Evolutionary conservation across 2,888 invertebrate genomes (phyloP), one percentile per base, ranked within the genome.

Genomic region (Allacma fusca): DNA sequence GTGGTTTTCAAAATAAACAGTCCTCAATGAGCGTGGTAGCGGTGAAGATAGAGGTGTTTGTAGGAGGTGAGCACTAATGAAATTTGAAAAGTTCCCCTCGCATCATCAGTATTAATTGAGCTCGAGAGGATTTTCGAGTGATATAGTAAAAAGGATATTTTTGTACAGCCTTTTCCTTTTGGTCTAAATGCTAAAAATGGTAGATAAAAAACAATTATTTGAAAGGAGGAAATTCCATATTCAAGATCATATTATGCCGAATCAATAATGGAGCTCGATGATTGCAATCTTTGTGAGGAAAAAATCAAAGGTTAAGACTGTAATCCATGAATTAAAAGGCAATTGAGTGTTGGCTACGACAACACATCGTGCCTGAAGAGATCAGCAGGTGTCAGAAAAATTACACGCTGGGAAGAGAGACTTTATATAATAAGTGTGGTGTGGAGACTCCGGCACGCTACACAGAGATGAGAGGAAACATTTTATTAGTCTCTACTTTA

Each of bases 351-450:
- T n/a, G 2, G n/a, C 2, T 62, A n/a, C n/a, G 62, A 62, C 62
- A 24, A 26, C 24, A 62, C 26, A 50, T 43, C 43, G 40, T 24
- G 24, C 59, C 34, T 59, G 73, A 62, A 34, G 19, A 73, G 62
- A 73, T 57, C 73, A 73, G 73, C 73, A 73, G 73, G 73, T 73
- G 73, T 62, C 73, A 62, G 28, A 62, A 64, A 64, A 62, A 62
- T 62, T 59, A 40, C 40, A 34, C 12, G 69, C 50, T 43, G 62
- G 24, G 29, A 1, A 9, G 50, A 50, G 50, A 50, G 16, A 5
- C 19, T n/a, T 50, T n/a, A n/a, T 50, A 50, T 19, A 19, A 50
- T 50, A 50, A 13, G 16, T 50, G 50, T 16, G 2, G 1, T 19
- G 16, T 50, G n/a, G n/a, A n/a, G n/a, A n/a, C n/a, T n/a, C n/a